phyloP scores from a whole-genome alignment of 2,797 vertebrate species.

The Scleropages formosus region DNA sequence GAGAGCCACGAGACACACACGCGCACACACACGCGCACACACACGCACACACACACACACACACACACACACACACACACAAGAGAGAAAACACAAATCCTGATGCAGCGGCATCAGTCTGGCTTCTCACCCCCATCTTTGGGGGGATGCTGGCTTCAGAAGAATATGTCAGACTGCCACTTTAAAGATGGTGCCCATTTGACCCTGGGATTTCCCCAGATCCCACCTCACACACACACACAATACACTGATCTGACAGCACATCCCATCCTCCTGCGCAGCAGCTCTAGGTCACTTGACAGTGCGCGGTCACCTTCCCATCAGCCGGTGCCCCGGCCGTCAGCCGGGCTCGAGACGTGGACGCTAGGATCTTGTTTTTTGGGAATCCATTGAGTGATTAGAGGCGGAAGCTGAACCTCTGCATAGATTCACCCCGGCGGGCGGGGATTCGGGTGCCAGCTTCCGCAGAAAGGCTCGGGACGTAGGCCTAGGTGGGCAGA shows the following conservation, averaged over 20 bases:
- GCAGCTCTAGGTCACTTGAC: background rate
- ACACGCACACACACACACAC: constrained; percentile 3
- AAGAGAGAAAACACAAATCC: background rate
- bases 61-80: too few species aligned
- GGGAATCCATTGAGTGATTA: background rate
- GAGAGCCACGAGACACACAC: background rate
- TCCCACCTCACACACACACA: constrained; percentile 39
- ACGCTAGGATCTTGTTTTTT: constrained; percentile 15
- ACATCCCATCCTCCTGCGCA: constrained; percentile 41
- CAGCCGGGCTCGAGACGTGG: background rate
- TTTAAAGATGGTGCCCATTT: constrained; percentile 50
- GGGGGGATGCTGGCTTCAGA: constrained; percentile 39
- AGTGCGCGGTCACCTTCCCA: background rate
- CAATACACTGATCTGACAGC: constrained; percentile 31
- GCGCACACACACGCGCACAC: background rate
- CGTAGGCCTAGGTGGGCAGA: background rate
- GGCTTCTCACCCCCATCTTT: background rate
- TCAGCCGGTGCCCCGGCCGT: background rate
- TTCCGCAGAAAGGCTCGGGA: background rate
- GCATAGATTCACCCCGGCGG: background rate
- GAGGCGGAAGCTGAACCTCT: background rate
- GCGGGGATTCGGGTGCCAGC: background rate
- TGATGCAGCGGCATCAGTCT: background rate
- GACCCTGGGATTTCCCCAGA: constrained; percentile 47
- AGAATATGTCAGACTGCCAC: constrained; percentile 49